Evolutionary conservation across 2,113 vertebrate species (phyloP), one percentile per base, ranked within the genome.

Genomic region (Nothocercus julius): DNA sequence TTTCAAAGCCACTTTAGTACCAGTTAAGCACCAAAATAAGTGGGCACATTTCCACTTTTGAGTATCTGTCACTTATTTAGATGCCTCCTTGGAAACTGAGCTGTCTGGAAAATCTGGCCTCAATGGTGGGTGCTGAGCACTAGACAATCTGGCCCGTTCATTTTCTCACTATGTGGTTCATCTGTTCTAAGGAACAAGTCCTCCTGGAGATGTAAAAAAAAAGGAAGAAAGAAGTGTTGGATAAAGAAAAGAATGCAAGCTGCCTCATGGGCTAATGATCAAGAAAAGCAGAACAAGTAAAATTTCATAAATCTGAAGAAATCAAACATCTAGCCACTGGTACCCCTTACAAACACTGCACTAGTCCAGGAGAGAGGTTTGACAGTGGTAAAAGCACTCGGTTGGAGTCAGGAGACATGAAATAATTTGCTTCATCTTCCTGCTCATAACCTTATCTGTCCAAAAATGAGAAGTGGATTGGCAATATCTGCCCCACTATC

Each of bases 131-230:
- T 96, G 95, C 77, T 25, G 80, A 96, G 88, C 94, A 96, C 90
- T 69, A 95, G 70, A 82, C 93, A 97, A 96, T 96, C 96, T 96
- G 96, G 77, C 42, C 78, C 86, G 77, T 90, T 95, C 88, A 1
- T 90, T 93, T 82, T 89, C 92, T 93, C 94, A 82, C 88, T 87
- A 78, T 89, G 95, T 51, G 80, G 83, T 54, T 96, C 94, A 96
- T 96, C 93, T 96, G 95, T 93, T 96, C 85, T 90, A 94, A 92
- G 85, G 95, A 97, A 96, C 90, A 95, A 90, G 77, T 84, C 94
- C 93, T 96, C 92, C 95, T 96, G 95, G 93, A 93, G 90, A 95
- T 1, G 1, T 38, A 72, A 94, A 89, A 58, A 89, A 85, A 78
- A 89, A 82, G 63, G 74, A 70, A 93, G 69, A 90, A 93, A 89